Evolutionary conservation across 2,113 vertebrate genomes (phyloP).

Genomic region (Ceratotherium simum): DNA sequence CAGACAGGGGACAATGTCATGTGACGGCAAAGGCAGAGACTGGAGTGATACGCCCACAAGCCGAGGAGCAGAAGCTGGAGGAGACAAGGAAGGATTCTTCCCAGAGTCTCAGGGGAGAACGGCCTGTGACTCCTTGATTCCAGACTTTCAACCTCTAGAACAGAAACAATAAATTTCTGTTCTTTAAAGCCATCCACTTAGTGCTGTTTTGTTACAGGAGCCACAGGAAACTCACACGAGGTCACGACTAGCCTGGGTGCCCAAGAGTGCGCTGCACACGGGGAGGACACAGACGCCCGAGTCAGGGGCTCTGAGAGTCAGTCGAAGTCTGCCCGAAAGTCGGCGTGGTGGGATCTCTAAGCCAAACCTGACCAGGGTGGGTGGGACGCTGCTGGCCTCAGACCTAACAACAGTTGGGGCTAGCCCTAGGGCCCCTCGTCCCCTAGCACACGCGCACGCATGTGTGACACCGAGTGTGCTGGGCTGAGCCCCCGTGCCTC

Average conservation of each 20-base stretch:
- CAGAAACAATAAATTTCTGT: accelerated
- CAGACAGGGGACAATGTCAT: accelerated
- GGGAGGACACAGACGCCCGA: not conserved
- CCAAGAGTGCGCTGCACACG: accelerated
- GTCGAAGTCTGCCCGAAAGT: not conserved
- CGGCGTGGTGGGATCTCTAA: not conserved
- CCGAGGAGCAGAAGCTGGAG: not conserved
- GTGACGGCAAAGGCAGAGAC: not conserved
- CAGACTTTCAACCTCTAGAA: not conserved
- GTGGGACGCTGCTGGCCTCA: accelerated
- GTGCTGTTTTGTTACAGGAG: not conserved
- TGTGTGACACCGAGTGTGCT: not conserved
- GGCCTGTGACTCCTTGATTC: not conserved
- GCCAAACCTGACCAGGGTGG: not conserved
- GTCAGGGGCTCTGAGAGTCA: not conserved
- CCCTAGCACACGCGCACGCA: not conserved
- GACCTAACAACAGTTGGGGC: not conserved
- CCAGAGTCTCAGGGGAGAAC: no score
- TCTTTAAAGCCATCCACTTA: accelerated
- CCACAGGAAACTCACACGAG: accelerated
- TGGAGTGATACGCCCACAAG: accelerated
- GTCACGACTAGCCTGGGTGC: not conserved
- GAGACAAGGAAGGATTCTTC: not conserved
- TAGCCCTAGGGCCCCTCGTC: accelerated
- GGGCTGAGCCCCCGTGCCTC: not conserved